Evolutionary conservation across 2,888 invertebrate species (phyloP).

Genomic region (Helobdella robusta): DNA sequence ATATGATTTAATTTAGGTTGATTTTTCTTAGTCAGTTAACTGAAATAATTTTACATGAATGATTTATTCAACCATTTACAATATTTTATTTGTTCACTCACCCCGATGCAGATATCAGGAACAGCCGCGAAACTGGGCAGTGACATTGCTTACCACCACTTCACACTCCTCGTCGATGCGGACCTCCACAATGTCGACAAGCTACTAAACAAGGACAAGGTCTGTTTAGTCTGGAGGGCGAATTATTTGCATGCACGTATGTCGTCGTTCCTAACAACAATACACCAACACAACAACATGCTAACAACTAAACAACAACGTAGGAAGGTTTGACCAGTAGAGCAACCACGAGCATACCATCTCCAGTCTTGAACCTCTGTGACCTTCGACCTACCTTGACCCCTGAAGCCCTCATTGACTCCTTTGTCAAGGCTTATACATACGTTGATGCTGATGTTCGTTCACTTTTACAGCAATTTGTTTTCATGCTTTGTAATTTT

Average conservation of each 20-base stretch:
- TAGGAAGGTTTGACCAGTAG: conserved; percentile 72
- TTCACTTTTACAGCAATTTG: neutral
- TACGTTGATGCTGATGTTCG: neutral
- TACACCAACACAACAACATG: too few species aligned
- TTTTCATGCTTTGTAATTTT: too few species aligned
- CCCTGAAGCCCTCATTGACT: conserved; percentile 45
- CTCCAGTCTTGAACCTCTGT: conserved; percentile 69
- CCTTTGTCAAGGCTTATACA: conserved; percentile 17
- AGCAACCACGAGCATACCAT: conserved; percentile 73
- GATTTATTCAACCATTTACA: too few species aligned
- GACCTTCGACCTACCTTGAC: conserved; percentile 65
- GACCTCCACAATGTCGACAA: conserved; percentile 34
- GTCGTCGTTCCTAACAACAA: too few species aligned
- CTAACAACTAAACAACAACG: too few species aligned
- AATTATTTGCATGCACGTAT: too few species aligned
- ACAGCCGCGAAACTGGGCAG: conserved; percentile 84
- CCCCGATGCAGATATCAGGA: conserved; percentile 94
- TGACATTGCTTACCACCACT: conserved; percentile 88
- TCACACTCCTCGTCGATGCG: conserved; percentile 80
- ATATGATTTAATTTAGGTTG: too few species aligned
- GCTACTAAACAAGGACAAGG: conserved; percentile 19
- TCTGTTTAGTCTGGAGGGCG: too few species aligned
- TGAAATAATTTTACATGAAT: too few species aligned
- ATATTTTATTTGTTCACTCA: conserved; percentile 10
- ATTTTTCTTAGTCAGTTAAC: too few species aligned